These are phyloP conservation scores for Callyntrura guangdongensis DNA, from an alignment of 2,888 invertebrate genomes.

Conservation along the genomic window DNA sequence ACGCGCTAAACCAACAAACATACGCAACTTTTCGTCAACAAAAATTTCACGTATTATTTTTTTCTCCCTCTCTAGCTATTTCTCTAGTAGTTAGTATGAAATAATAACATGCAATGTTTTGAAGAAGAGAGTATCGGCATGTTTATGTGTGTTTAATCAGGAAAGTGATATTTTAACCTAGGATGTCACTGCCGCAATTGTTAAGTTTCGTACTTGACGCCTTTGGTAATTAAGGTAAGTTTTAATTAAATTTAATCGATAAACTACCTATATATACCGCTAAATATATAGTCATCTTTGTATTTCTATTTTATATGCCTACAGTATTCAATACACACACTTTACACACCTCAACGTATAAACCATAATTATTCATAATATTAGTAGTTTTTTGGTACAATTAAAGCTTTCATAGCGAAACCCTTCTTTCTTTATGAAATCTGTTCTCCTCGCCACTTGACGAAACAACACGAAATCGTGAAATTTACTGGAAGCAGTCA, in stretches of 20 bases:
- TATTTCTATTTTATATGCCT: not conserved
- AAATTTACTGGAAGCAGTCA: not conserved
- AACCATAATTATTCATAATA: not conserved
- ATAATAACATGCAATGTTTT: conserved; percentile 3
- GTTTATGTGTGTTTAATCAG: conserved; percentile 26
- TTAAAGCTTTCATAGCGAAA: conserved; percentile 78
- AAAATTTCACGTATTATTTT: conserved; percentile 14
- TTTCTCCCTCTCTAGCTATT: not conserved
- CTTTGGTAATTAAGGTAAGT: conserved; percentile 29
- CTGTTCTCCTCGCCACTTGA: not conserved
- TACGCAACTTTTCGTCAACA: not conserved
- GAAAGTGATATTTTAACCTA: conserved; percentile 78
- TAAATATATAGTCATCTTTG: not conserved
- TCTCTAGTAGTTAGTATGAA: not conserved
- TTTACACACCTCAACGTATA: not conserved
- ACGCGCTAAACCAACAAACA: conserved; percentile 36
- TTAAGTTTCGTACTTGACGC: conserved; percentile 3
- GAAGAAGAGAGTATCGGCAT: conserved; percentile 5
- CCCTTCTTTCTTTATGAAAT: conserved; percentile 44
- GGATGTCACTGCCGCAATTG: conserved; percentile 79
- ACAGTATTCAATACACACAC: conserved; percentile 53
- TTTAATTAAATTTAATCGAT: not conserved
- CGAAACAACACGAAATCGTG: not conserved
- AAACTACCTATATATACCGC: not conserved
- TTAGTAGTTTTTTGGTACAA: conserved; percentile 74